Percentiles rank a stretch among this genome's conserved stretches.
These are phyloP conservation scores for Phortica okadai DNA, from an alignment of 2,888 invertebrate genomes.

Conservation along the genomic window DNA sequence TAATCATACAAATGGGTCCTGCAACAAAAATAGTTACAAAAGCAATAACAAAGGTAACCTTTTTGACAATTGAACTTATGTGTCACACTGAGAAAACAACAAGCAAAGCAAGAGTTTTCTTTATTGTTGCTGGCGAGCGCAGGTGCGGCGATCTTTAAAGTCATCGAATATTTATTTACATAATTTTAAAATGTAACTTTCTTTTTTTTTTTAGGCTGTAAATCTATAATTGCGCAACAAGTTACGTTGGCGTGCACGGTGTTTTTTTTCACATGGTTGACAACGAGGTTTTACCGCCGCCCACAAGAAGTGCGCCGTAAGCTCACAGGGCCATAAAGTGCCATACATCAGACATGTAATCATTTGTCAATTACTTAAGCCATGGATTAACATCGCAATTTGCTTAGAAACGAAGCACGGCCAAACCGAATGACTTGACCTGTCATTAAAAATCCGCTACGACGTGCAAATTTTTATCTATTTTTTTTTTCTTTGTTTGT, in stretches of 20 bases:
- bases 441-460: constrained; percentile 30
- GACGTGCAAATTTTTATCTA: background rate
- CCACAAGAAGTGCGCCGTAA: constrained; percentile 1
- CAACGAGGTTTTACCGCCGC: no score
- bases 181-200: background rate
- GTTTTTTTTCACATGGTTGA: no score
- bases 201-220: background rate
- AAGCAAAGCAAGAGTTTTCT: background rate
- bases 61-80: constrained; percentile 16
- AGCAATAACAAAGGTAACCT: background rate
- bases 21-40: constrained; percentile 5
- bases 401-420: background rate
- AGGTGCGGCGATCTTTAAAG: background rate
- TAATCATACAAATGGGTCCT: constrained; percentile 29
- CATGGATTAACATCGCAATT: constrained; percentile 56
- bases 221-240: constrained; percentile 15
- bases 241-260: background rate
- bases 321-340: background rate
- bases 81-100: background rate
- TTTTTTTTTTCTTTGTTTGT: background rate
- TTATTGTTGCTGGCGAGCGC: background rate
- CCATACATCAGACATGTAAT: constrained; percentile 58
- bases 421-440: constrained; percentile 12
- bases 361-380: constrained; percentile 69
- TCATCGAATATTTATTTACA: background rate